Conservation (phyloP, 2,888 invertebrate genomes). For the Patella ulyssiponensis region DNA sequence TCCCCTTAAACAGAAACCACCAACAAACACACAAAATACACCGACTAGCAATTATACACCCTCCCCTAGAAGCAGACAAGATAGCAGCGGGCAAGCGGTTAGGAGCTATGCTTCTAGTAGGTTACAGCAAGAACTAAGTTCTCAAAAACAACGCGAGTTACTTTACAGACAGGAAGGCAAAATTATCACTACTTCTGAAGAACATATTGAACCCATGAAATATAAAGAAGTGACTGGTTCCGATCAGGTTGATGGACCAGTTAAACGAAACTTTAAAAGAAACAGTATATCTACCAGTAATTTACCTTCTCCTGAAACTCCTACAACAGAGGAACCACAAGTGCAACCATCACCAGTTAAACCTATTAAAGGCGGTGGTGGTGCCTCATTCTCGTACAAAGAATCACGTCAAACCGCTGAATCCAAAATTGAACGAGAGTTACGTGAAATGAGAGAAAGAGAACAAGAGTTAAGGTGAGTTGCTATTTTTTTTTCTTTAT, state of each 20-base stretch:
- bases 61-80: conserved; percentile 16
- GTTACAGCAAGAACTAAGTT: conserved; percentile 91
- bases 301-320: not conserved
- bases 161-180: conserved; percentile 81
- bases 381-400: conserved; percentile 72
- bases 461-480: conserved; percentile 83
- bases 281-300: conserved; percentile 27
- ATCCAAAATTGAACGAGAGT: conserved; percentile 88
- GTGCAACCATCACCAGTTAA: not conserved
- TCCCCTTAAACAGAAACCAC: conserved; percentile 15
- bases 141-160: conserved; percentile 87
- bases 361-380: conserved; percentile 31
- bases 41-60: not conserved
- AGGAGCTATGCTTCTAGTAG: conserved; percentile 75
- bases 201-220: conserved; percentile 74
- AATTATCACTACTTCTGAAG: conserved; percentile 76
- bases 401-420: conserved; percentile 89
- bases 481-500: not conserved
- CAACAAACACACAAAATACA: conserved; percentile 18
- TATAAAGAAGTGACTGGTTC: conserved; percentile 56
- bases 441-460: conserved; percentile 86
- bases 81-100: conserved; percentile 49
- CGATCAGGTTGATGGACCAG: conserved; percentile 39
- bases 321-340: not conserved
- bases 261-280: conserved; percentile 59